Evolutionary conservation across 2,888 invertebrate genomes (phyloP).

Genomic region (Scaptomyza parva): DNA sequence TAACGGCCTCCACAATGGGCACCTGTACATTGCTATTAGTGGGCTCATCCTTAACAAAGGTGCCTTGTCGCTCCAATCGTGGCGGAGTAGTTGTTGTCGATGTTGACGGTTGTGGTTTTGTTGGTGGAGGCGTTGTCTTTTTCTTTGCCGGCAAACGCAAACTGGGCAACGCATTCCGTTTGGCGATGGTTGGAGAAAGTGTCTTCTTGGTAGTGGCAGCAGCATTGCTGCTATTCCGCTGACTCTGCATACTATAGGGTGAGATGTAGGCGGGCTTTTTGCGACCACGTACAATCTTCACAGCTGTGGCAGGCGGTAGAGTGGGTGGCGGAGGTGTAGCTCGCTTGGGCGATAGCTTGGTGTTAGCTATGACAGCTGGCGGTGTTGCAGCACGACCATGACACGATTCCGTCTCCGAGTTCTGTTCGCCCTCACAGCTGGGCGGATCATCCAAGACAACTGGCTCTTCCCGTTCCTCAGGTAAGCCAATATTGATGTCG

Average conservation of each 20-base stretch:
- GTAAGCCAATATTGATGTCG: slow-evolving; percentile 82
- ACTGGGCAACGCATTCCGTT: slow-evolving; percentile 47
- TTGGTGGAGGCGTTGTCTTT: slow-evolving; percentile 49
- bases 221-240: slow-evolving; percentile 55
- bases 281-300: slow-evolving; percentile 84
- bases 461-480: not conserved
- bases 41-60: slow-evolving; percentile 95
- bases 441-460: slow-evolving; percentile 42
- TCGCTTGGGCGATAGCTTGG: slow-evolving; percentile 13
- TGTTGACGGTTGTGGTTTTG: slow-evolving; percentile 5
- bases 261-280: slow-evolving; percentile 89
- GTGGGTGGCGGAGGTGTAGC: slow-evolving; percentile 30
- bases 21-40: slow-evolving; percentile 79
- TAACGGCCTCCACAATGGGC: slow-evolving; percentile 81
- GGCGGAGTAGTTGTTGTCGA: slow-evolving; percentile 74
- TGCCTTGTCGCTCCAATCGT: slow-evolving; percentile 92
- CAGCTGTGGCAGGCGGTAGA: slow-evolving; percentile 54
- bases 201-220: slow-evolving; percentile 50
- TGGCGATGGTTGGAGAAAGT: slow-evolving; percentile 58
- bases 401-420: slow-evolving; percentile 86
- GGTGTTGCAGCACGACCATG: slow-evolving; percentile 72
- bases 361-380: slow-evolving; percentile 24
- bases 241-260: slow-evolving; percentile 86
- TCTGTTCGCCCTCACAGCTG: slow-evolving; percentile 87
- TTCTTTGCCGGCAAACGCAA: slow-evolving; percentile 57